These are phyloP conservation scores for Teleiodes luculella DNA, from an alignment of 2,888 invertebrate genomes.

Conservation along the genomic window DNA sequence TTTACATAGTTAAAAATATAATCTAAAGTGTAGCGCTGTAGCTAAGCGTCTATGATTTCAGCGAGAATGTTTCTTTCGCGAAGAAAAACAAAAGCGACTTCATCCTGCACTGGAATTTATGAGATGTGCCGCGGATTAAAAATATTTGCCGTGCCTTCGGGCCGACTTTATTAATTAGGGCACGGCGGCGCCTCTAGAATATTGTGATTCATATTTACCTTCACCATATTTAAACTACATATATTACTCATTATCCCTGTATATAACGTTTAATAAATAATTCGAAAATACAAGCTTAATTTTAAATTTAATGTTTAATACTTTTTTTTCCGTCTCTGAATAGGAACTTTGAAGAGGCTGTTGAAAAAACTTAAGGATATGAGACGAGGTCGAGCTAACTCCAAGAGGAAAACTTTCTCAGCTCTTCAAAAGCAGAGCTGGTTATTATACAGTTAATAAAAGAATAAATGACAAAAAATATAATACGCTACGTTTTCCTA, in stretches of 20 bases:
- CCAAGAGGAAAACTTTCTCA: background rate
- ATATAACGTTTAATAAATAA: no score
- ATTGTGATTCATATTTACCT: constrained; percentile 63
- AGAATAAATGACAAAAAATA: no score
- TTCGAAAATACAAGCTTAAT: no score
- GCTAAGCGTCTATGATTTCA: constrained; percentile 40
- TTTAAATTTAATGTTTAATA: no score
- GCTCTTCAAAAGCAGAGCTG: background rate
- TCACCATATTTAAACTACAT: no score
- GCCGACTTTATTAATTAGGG: constrained; percentile 67
- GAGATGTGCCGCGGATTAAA: constrained; percentile 74
- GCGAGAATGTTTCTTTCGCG: constrained; percentile 39
- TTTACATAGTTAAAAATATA: no score
- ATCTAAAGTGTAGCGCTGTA: no score
- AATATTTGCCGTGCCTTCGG: constrained; percentile 68
- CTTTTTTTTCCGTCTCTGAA: no score
- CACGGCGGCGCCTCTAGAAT: constrained; percentile 62
- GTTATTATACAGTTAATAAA: no score
- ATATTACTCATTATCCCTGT: no score
- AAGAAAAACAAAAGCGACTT: constrained; percentile 70
- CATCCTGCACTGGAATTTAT: constrained; percentile 68
- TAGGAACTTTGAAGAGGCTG: background rate
- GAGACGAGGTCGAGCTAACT: background rate
- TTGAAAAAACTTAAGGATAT: background rate
- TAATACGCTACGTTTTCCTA: no score